phyloP scores from a whole-genome alignment of 2,888 invertebrate genomes.

The Drosophila greeni region DNA sequence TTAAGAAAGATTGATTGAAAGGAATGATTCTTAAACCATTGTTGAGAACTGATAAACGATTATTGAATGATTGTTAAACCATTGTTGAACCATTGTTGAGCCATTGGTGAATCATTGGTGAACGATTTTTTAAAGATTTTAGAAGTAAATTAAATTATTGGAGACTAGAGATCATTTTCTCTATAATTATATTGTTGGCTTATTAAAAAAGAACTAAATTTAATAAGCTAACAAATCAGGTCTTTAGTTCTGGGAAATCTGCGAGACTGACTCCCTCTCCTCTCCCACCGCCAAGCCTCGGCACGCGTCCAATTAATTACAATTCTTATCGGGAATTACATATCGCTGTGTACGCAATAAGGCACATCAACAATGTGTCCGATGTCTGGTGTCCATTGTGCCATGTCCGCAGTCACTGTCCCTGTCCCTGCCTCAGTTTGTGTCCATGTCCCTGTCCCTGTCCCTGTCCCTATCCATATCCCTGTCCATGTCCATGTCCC shows the following conservation, averaged over 20 bases:
- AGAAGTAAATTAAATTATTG: not conserved
- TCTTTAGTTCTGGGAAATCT: too few species aligned
- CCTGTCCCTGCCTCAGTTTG: not conserved
- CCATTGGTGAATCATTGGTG: not conserved
- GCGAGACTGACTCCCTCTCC: not conserved
- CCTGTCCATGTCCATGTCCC: not conserved
- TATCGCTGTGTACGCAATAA: conserved; percentile 44
- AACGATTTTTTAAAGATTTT: not conserved
- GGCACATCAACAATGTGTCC: conserved; percentile 21
- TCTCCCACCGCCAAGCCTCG: not conserved
- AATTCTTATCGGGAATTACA: conserved; percentile 55
- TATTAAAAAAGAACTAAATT: not conserved
- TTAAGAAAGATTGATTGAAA: rapidly evolving
- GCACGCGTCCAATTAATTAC: conserved; percentile 55
- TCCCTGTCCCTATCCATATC: not conserved
- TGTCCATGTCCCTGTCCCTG: not conserved
- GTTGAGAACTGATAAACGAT: not conserved
- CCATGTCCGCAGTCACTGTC: not conserved
- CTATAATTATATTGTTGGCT: not conserved
- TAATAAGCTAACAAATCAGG: too few species aligned
- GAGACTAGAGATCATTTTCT: not conserved
- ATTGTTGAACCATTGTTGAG: not conserved
- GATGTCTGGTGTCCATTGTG: conserved; percentile 2
- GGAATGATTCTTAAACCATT: not conserved
- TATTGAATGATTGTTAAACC: not conserved